Percentiles rank a stretch among this genome's conserved stretches.
These are phyloP conservation scores for Ceratoteleas bidentatus DNA, from an alignment of 1,140 invertebrate species.

Conservation along the genomic window DNA sequence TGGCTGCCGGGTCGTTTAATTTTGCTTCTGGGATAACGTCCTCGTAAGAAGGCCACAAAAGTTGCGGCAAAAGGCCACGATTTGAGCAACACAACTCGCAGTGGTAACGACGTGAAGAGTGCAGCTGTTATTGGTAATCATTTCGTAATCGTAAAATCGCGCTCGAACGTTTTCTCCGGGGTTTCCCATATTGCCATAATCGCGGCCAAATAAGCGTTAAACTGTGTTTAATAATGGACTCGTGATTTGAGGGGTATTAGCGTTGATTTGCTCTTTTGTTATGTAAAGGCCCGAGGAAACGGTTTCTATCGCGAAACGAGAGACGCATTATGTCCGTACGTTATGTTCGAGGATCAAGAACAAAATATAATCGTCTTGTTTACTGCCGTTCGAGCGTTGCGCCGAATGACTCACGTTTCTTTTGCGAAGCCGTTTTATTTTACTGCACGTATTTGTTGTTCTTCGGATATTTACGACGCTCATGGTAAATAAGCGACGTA, in stretches of 20 bases:
- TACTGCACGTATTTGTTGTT: constrained; percentile 35
- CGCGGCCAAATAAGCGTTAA: constrained; percentile 40
- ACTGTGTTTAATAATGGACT: constrained; percentile 56
- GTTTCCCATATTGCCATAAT: constrained; percentile 33
- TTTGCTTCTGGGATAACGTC: constrained; percentile 31
- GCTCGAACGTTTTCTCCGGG: constrained; percentile 26
- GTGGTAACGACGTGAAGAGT: constrained; percentile 52
- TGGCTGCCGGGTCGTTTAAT: constrained; percentile 18
- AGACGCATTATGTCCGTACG: constrained; percentile 34
- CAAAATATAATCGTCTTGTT: constrained; percentile 59
- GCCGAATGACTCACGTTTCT: constrained; percentile 38
- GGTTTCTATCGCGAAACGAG: constrained; percentile 17
- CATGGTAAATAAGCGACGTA: constrained; percentile 39
- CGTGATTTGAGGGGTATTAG: constrained; percentile 52
- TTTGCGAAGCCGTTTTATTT: constrained; percentile 21
- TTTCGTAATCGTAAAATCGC: constrained; percentile 60
- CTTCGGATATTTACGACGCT: constrained; percentile 42
- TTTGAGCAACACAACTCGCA: constrained; percentile 36
- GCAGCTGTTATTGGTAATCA: constrained; percentile 57
- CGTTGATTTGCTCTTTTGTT: constrained; percentile 59
- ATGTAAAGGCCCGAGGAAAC: constrained; percentile 40
- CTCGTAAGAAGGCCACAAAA: constrained; percentile 29
- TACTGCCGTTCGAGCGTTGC: constrained; percentile 39
- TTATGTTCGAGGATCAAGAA: constrained; percentile 50
- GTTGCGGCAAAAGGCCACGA: constrained; percentile 25